These are phyloP conservation scores for Notarius quadriscutis DNA, from an alignment of 2,113 vertebrate species.

Conservation along the genomic window DNA sequence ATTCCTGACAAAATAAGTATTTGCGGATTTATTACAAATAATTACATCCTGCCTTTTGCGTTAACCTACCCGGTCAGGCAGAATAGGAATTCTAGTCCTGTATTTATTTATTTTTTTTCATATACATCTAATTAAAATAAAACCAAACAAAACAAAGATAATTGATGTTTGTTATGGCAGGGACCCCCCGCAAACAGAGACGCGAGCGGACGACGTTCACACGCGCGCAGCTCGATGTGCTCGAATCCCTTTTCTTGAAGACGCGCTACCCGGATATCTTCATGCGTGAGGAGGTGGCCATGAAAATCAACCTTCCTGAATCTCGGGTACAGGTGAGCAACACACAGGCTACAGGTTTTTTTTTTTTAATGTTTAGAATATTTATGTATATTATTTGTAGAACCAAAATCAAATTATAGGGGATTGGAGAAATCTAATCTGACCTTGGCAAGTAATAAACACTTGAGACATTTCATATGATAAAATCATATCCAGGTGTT, in stretches of 20 bases:
- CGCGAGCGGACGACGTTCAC: slow-evolving; percentile 95
- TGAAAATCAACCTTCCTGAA: slow-evolving; percentile 96
- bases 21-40: background rate
- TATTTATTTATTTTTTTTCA: background rate
- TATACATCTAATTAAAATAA: background rate
- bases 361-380: background rate
- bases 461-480: background rate
- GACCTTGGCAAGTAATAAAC: background rate
- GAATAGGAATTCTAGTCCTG: background rate
- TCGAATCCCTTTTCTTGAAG: slow-evolving; percentile 92
- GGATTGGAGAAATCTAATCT: background rate
- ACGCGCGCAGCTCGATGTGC: slow-evolving; percentile 89
- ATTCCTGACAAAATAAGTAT: background rate
- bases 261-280: slow-evolving; percentile 98
- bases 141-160: too few relatives aligned
- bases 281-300: slow-evolving; percentile 95
- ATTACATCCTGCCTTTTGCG: background rate
- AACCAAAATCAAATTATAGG: background rate
- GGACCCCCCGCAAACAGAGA: slow-evolving; percentile 89
- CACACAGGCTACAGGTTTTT: background rate
- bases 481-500: background rate
- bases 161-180: slow-evolving; percentile 60
- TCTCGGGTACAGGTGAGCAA: slow-evolving; percentile 88
- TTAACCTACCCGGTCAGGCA: background rate
- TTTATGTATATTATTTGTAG: background rate